phyloP scores from a whole-genome alignment of 2,888 invertebrate genomes.

The Psylliodes chrysocephalus region DNA sequence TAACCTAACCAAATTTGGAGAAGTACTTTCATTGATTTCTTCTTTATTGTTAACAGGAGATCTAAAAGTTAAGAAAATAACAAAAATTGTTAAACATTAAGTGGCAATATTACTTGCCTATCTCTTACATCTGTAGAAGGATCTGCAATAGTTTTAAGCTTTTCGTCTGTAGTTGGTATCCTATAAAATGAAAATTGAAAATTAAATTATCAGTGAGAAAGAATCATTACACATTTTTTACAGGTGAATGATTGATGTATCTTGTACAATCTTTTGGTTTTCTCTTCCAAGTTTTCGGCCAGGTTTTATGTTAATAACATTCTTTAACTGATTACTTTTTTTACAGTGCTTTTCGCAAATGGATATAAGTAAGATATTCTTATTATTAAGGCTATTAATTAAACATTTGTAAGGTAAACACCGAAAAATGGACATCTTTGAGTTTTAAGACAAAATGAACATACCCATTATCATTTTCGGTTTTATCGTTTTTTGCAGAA shows the following conservation, averaged over 20 bases:
- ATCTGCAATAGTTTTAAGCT: background rate
- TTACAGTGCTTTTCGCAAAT: background rate
- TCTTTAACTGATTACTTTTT: background rate
- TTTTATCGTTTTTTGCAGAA: slow-evolving; percentile 27
- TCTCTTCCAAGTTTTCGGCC: background rate
- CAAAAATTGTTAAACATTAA: background rate
- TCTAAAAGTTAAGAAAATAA: slow-evolving; percentile 16
- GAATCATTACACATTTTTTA: slow-evolving; percentile 2
- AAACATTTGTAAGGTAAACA: slow-evolving; percentile 2
- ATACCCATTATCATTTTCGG: slow-evolving; percentile 36
- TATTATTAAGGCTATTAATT: slow-evolving; percentile 14
- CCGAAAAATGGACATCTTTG: slow-evolving; percentile 26
- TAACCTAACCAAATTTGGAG: background rate
- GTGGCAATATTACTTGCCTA: background rate
- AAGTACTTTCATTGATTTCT: background rate
- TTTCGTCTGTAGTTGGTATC: background rate
- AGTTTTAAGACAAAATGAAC: slow-evolving; percentile 26
- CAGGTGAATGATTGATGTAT: background rate
- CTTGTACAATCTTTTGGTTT: background rate
- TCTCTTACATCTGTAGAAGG: background rate
- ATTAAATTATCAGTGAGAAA: slow-evolving; percentile 11
- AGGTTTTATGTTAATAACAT: background rate
- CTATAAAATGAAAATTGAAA: slow-evolving; percentile 10
- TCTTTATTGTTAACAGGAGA: background rate
- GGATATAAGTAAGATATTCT: background rate